These are phyloP conservation scores for Halichoerus grypus DNA, from an alignment of 2,113 vertebrate species.

Conservation along the genomic window DNA sequence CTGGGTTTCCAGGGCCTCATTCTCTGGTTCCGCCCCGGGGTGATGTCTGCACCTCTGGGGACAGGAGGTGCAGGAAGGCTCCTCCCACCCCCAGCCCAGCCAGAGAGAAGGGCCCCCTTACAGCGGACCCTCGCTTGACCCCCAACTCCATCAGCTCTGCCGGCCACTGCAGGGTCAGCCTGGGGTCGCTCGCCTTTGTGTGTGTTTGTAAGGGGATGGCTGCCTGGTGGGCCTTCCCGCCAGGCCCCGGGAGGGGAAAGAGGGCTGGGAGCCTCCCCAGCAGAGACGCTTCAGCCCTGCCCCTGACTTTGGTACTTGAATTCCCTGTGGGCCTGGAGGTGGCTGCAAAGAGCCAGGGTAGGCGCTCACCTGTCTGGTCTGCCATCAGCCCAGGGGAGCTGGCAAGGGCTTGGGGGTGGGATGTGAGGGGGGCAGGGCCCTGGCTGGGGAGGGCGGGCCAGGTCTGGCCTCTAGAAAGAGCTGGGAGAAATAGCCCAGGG, in stretches of 20 bases:
- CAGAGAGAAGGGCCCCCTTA: conserved; percentile 45
- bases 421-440: fast-evolving
- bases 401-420: fast-evolving
- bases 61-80: not conserved
- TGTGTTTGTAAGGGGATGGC: conserved; percentile 48
- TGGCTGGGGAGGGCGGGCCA: not conserved
- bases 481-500: not conserved
- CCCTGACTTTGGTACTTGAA: conserved; percentile 69
- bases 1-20: too few species aligned
- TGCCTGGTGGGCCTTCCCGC: conserved; percentile 64
- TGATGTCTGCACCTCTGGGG: not conserved
- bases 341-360: too few species aligned
- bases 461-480: not conserved
- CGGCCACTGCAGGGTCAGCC: conserved; percentile 76
- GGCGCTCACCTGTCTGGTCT: fast-evolving
- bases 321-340: conserved; percentile 43
- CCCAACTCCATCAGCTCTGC: conserved; percentile 81
- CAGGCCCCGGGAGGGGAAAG: not conserved
- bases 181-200: conserved; percentile 77
- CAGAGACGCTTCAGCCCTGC: fast-evolving
- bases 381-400: not conserved
- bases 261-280: too few species aligned
- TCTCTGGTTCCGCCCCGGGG: not conserved
- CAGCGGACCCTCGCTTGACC: conserved; percentile 69
- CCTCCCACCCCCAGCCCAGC: too few species aligned